Percentiles rank a stretch among this genome's conserved stretches.
These are phyloP conservation scores for Cyprinodon brontotheroides DNA, from an alignment of 2,113 vertebrate species.

Conservation along the genomic window DNA sequence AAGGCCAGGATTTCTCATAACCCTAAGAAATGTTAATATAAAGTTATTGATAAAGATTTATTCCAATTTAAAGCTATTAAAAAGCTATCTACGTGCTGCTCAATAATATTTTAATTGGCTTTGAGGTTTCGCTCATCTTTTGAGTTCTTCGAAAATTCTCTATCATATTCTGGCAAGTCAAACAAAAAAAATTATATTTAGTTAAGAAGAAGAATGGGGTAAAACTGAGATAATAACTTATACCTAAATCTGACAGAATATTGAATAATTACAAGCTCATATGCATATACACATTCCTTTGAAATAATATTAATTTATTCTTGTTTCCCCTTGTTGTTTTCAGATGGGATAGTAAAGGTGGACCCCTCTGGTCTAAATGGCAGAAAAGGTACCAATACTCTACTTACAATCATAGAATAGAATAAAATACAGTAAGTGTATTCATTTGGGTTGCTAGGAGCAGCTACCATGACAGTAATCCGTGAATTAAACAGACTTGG, in stretches of 20 bases:
- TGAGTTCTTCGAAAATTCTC: neutral
- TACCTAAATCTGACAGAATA: neutral
- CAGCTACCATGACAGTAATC: neutral
- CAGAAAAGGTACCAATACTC: constrained; percentile 83
- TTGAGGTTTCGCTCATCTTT: too few species aligned
- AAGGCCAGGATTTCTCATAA: neutral
- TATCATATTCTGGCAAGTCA: neutral
- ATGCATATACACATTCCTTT: neutral
- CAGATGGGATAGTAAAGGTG: constrained; percentile 87
- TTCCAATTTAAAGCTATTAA: too few species aligned
- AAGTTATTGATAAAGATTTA: neutral
- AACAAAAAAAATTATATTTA: neutral
- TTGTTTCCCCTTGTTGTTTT: constrained; percentile 7
- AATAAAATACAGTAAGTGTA: neutral
- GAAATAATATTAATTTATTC: neutral
- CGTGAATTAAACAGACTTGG: neutral
- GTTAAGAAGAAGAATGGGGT: neutral
- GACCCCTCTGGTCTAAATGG: constrained; percentile 85
- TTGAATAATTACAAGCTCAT: neutral
- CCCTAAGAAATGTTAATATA: neutral
- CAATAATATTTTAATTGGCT: too few species aligned
- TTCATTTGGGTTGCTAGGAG: too few species aligned
- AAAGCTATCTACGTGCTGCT: too few species aligned
- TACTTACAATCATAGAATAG: neutral
- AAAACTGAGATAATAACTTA: neutral